These are phyloP conservation scores for Brachionus rubens DNA, from an alignment of 1,140 invertebrate genomes.

Conservation along the genomic window DNA sequence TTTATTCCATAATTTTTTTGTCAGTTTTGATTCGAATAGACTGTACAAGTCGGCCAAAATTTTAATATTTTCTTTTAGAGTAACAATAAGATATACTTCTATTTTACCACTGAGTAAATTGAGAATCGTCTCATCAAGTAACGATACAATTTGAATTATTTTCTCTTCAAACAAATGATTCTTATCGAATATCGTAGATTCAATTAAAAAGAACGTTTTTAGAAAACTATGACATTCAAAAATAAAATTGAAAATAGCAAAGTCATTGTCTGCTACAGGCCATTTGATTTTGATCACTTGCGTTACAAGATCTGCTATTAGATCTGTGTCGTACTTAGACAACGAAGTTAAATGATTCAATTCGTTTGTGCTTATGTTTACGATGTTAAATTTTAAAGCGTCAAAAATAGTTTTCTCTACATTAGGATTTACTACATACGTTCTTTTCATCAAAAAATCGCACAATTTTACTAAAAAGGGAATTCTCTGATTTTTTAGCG, in stretches of 20 bases:
- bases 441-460: neutral
- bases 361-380: neutral
- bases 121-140: neutral
- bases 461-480: neutral
- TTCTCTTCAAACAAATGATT: neutral
- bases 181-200: neutral
- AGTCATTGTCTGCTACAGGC: neutral
- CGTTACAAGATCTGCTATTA: neutral
- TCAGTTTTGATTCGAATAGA: neutral
- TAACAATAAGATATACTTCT: neutral
- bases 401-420: neutral
- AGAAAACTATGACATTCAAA: slow-evolving; percentile 33
- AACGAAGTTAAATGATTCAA: neutral
- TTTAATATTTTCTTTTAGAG: neutral
- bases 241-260: neutral
- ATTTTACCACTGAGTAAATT: neutral
- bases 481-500: neutral
- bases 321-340: neutral
- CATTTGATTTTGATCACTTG: neutral
- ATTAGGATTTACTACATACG: neutral
- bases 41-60: neutral
- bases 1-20: neutral
- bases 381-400: neutral
- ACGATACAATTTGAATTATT: neutral
- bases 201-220: neutral